A percentile compares a stretch with the other conserved stretches of the same genome.
These are phyloP conservation scores for Macrotrachela quadricornifera DNA, from an alignment of 1,140 invertebrate genomes.

Conservation along the genomic window DNA sequence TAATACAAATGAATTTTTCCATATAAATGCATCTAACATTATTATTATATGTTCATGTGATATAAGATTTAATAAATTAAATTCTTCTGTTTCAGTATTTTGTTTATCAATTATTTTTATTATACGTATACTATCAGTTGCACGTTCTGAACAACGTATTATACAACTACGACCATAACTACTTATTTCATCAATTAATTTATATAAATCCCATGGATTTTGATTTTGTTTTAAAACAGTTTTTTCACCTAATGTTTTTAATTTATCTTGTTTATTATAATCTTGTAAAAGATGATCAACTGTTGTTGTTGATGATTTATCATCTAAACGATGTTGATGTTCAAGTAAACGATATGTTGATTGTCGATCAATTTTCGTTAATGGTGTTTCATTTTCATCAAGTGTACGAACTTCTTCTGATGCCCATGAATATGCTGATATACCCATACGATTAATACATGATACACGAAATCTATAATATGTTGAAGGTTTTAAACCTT, in stretches of 20 bases:
- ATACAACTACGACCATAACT: too few relatives aligned
- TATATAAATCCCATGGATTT: background rate
- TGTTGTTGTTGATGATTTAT: background rate
- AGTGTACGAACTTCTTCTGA: conserved; percentile 13
- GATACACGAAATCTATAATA: conserved; percentile 68
- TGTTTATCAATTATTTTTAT: too few relatives aligned
- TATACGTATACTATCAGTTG: too few relatives aligned
- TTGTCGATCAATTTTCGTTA: background rate
- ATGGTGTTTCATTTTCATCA: background rate
- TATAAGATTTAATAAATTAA: too few relatives aligned
- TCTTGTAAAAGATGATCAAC: background rate
- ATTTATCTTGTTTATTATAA: background rate
- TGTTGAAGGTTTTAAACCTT: conserved; percentile 48
- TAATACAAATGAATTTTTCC: background rate
- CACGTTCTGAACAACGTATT: too few relatives aligned
- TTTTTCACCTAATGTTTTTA: background rate
- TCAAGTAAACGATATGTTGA: background rate
- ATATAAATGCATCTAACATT: too few relatives aligned
- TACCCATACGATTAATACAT: conserved; percentile 65
- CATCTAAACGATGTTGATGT: background rate
- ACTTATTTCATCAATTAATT: too few relatives aligned
- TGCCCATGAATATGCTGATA: conserved; percentile 30
- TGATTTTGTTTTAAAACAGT: background rate
- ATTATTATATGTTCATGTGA: too few relatives aligned
- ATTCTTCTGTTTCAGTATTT: too few relatives aligned